Evolutionary conservation across 2,888 invertebrate species (phyloP).

Genomic region (Cantharis nigra): DNA sequence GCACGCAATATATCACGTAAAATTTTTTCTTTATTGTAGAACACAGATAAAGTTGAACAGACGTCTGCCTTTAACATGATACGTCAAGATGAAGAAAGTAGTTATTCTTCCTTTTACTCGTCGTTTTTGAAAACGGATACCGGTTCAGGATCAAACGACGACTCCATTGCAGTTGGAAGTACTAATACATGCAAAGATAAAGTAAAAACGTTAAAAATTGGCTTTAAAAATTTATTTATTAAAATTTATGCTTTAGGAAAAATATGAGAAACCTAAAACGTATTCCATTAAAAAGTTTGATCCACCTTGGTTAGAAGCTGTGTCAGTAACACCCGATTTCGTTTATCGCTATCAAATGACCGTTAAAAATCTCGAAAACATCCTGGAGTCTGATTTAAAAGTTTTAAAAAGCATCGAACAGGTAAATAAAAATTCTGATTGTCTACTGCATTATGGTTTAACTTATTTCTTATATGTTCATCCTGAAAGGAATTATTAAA

Average conservation of each 20-base stretch:
- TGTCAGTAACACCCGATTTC: constrained; percentile 68
- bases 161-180: constrained; percentile 45
- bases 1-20: neutral
- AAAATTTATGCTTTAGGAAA: constrained; percentile 32
- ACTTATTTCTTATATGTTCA: neutral
- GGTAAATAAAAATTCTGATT: constrained; percentile 46
- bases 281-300: constrained; percentile 57
- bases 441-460: neutral
- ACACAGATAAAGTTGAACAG: constrained; percentile 6
- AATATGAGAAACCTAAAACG: constrained; percentile 55
- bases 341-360: constrained; percentile 72
- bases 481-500: neutral
- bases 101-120: constrained; percentile 72
- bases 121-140: constrained; percentile 72
- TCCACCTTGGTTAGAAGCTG: constrained; percentile 72
- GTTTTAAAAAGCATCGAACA: constrained; percentile 62
- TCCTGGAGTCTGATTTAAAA: constrained; percentile 65
- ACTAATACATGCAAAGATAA: constrained; percentile 43
- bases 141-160: constrained; percentile 54
- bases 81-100: constrained; percentile 62
- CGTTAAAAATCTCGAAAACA: constrained; percentile 62
- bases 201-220: constrained; percentile 36
- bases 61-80: constrained; percentile 3
- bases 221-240: neutral
- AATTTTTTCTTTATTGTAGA: constrained; percentile 11